Conservation (phyloP, 2,888 invertebrate genomes). For the Drosophila stalkeri region DNA sequence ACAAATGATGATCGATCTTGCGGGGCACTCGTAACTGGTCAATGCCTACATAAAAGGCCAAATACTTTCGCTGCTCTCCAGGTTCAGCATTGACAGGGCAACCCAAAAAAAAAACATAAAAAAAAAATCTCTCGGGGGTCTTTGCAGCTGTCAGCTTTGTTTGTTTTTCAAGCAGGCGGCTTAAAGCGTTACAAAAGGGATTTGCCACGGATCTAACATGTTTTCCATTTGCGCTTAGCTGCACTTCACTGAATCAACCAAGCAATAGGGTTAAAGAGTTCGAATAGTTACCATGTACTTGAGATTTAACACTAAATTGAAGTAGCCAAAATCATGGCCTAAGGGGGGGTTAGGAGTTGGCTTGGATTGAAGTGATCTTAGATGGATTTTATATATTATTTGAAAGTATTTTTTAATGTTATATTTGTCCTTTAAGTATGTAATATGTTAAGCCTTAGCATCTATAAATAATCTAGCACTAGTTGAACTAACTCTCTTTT, state of each 20-base stretch:
- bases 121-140: conserved; percentile 19
- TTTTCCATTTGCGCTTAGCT: conserved; percentile 62
- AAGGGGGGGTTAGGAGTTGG: neutral
- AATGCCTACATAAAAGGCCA: conserved; percentile 65
- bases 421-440: neutral
- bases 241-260: conserved; percentile 39
- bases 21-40: conserved; percentile 43
- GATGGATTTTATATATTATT: neutral
- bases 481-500: too few species aligned
- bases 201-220: conserved; percentile 76
- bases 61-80: conserved; percentile 66
- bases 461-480: neutral
- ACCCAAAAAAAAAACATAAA: conserved; percentile 16
- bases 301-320: neutral
- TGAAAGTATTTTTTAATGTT: too few species aligned
- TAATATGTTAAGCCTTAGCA: too few species aligned
- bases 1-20: conserved; percentile 82
- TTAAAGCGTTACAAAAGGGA: conserved; percentile 78
- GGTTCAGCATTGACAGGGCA: conserved; percentile 39
- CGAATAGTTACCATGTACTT: conserved; percentile 2
- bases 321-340: neutral
- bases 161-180: conserved; percentile 68
- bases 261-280: neutral
- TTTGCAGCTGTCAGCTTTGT: conserved; percentile 73
- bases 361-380: neutral